Conservation (phyloP, 2,113 vertebrate species). For the Sminthopsis crassicaudata region DNA sequence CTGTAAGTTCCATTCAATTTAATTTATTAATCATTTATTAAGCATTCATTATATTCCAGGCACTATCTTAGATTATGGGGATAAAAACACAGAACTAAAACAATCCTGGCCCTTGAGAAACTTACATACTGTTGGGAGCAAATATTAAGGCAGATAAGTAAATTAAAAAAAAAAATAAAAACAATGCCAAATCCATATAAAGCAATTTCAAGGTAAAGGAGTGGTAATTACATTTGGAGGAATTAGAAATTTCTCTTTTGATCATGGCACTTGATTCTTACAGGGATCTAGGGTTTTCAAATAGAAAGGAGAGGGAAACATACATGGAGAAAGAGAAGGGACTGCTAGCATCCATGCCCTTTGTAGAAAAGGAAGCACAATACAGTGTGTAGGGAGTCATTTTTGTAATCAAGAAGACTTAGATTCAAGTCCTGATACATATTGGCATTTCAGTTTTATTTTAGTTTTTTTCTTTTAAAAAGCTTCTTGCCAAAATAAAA, state of each 20-base stretch:
- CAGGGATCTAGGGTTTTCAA: too few species aligned
- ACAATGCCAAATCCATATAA: not conserved
- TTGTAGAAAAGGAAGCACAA: too few species aligned
- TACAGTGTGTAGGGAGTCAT: too few species aligned
- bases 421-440: too few species aligned
- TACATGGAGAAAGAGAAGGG: too few species aligned
- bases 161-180: not conserved
- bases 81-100: not conserved
- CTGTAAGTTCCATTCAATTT: not conserved
- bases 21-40: not conserved
- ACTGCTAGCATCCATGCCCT: too few species aligned
- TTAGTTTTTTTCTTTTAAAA: too few species aligned
- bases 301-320: too few species aligned
- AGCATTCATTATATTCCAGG: not conserved
- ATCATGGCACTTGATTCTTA: too few species aligned
- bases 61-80: not conserved
- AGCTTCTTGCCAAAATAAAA: too few species aligned
- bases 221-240: not conserved
- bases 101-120: not conserved
- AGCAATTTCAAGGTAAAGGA: not conserved
- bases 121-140: not conserved
- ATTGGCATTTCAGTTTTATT: too few species aligned
- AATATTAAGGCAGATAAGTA: not conserved
- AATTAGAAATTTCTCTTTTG: not conserved
- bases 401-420: too few species aligned